Percentiles rank a stretch among this genome's conserved stretches.
phyloP scores from a whole-genome alignment of 2,888 invertebrate species.

The Trissolcus japonicus region DNA sequence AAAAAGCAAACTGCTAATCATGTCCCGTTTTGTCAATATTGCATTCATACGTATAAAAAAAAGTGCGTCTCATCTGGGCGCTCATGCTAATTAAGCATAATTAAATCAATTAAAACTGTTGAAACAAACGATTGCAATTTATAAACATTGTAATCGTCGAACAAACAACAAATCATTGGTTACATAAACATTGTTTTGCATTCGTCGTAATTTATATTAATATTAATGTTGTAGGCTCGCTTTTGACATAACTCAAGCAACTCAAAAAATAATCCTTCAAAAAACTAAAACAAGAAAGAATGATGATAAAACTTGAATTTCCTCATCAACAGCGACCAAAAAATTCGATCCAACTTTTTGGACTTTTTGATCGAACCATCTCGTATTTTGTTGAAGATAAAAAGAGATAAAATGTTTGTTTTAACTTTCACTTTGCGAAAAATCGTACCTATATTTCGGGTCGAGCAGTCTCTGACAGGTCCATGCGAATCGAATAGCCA shows the following conservation, averaged over 20 bases:
- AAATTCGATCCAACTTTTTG: too few species aligned
- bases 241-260: background rate
- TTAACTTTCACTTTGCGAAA: conserved; percentile 12
- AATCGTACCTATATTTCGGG: conserved; percentile 64
- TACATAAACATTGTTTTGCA: conserved; percentile 1
- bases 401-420: background rate
- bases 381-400: too few species aligned
- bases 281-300: background rate
- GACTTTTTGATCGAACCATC: too few species aligned
- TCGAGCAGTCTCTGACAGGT: conserved; percentile 66
- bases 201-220: background rate
- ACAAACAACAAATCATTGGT: too few species aligned
- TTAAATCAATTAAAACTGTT: background rate
- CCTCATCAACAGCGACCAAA: too few species aligned
- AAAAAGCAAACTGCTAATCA: too few species aligned
- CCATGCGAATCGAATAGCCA: conserved; percentile 66
- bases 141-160: too few species aligned
- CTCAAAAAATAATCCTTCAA: background rate
- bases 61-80: background rate
- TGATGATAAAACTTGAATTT: too few species aligned
- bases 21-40: too few species aligned
- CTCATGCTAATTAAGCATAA: background rate
- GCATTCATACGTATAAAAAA: too few species aligned
- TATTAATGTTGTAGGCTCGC: too few species aligned
- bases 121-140: background rate